phyloP scores from a whole-genome alignment of 30 jellyfish, hydroid and myxozoan genomes.

The Cassiopea xamachana region DNA sequence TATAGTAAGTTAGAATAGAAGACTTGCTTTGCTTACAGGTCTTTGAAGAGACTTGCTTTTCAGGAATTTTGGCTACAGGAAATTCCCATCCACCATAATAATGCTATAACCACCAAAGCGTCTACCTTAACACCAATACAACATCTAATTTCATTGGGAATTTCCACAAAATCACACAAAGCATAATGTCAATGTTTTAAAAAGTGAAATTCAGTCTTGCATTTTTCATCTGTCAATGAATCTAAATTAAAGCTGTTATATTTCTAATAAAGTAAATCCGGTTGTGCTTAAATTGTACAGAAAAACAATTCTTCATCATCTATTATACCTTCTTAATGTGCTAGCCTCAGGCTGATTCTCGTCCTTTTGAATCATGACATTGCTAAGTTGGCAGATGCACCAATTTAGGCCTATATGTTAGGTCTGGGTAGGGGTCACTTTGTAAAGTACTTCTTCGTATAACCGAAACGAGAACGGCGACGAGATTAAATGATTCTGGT shows the following conservation, averaged over 20 bases:
- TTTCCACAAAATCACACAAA: neutral
- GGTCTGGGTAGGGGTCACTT: neutral
- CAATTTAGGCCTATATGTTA: neutral
- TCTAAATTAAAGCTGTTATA: neutral
- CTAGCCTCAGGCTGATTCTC: neutral
- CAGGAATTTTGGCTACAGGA: too few species aligned
- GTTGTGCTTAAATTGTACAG: neutral
- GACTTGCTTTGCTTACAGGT: too few species aligned
- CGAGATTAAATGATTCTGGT: neutral
- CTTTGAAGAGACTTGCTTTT: too few species aligned
- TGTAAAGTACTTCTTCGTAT: neutral
- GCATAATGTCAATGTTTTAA: neutral
- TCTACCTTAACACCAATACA: neutral
- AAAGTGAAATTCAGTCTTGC: neutral
- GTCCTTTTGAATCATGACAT: neutral
- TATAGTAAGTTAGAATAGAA: too few species aligned
- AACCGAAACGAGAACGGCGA: neutral
- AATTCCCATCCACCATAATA: too few species aligned
- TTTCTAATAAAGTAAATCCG: neutral
- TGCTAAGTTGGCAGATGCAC: neutral
- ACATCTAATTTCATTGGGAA: neutral
- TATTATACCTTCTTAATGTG: neutral
- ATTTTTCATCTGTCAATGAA: neutral
- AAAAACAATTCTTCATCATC: neutral
- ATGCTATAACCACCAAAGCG: neutral